Base-by-base conservation (phyloP, 2,888 invertebrate species). In the Netelia fuscicornis region DNA sequence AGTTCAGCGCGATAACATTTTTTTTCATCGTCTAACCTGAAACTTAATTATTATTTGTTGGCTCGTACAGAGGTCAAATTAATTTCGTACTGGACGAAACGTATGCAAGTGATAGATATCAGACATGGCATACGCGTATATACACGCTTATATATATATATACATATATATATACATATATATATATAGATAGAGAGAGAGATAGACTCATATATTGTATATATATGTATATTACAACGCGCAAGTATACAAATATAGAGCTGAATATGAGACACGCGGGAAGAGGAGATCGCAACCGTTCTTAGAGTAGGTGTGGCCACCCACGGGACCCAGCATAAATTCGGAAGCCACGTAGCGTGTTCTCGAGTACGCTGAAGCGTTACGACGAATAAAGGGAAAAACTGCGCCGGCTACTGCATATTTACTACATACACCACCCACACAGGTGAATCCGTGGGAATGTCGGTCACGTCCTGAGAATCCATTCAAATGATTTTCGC, bases 401-500 rank as follows among this genome's bases (percentile, higher is more conserved):
- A 58, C 13, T 62, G 17, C 37, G 44, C 20, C 54, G 17, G 8
- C 37, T 23, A 42, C 20, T 74, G 42, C 10, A 58, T 58, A 56
- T 52, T 42, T 67, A 64, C 20, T 76, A 74, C 65, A 74, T 52
- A 58, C 44, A 68, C 64, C 42, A 8, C 83, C 75, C 71, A 80
- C 84, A 74, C 71, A 60, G 60, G 42, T 56, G 64, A 68, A 70
- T 65, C 71, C 67, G 44, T 65, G 25, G 44, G 64, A 65, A 56
- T 78, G 67, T 83, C 70, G 83, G 80, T 83, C 85, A 62, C 83
- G 64, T 88, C 85, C 77, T 72, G 65, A 77, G 86, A 88, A 88
- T 86, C 87, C 88, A 86, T 86, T 90, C 84, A 86, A 84, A 85
- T 87, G 81, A 89, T 88, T 86, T 68, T 48, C 30, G 64, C 62